These are phyloP conservation scores for Suricata suricatta DNA, from an alignment of 2,113 vertebrate species.

Conservation along the genomic window DNA sequence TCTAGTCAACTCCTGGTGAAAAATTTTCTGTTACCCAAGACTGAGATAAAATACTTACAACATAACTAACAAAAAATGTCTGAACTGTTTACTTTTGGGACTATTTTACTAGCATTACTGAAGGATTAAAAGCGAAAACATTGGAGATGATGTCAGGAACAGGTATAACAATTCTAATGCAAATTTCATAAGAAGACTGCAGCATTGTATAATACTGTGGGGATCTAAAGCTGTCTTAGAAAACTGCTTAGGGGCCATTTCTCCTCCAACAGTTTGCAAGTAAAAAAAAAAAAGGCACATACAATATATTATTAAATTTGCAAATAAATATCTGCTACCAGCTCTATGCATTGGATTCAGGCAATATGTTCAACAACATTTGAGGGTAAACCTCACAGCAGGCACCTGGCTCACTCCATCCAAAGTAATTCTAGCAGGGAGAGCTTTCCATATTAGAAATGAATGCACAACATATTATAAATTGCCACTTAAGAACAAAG, in stretches of 20 bases:
- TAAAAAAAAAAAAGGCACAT: neutral
- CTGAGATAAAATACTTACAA: neutral
- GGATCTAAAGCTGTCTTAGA: neutral
- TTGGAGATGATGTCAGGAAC: no score
- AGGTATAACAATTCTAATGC: neutral
- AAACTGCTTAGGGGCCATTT: neutral
- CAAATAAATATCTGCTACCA: conserved; percentile 48
- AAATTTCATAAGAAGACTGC: neutral
- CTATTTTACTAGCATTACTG: neutral
- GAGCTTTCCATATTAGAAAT: neutral
- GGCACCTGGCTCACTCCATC: neutral
- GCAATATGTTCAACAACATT: neutral
- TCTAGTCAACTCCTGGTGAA: neutral
- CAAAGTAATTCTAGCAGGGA: neutral
- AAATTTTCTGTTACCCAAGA: neutral
- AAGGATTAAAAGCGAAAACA: neutral
- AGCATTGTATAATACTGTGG: neutral
- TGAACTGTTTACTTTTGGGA: neutral
- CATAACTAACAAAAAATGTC: neutral
- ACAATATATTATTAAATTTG: conserved; percentile 43
- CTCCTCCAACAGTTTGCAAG: neutral
- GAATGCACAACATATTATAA: neutral
- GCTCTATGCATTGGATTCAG: neutral
- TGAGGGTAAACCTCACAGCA: neutral
- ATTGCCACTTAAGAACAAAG: neutral